phyloP scores from a whole-genome alignment of 2,888 invertebrate species.

The Drosophila kanekoi region DNA sequence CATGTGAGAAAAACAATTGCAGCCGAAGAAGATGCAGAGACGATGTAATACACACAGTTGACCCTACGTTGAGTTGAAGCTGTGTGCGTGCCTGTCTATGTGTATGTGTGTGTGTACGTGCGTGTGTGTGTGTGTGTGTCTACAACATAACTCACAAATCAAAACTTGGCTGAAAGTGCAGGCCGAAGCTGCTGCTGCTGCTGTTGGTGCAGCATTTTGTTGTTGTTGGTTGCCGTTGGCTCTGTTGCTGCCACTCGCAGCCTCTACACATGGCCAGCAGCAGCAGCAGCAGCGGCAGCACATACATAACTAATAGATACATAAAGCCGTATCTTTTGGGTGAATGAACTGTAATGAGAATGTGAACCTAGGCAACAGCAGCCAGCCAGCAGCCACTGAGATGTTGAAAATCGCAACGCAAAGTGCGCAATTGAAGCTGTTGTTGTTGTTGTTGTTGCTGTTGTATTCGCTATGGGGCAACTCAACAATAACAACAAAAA shows the following conservation, averaged over 20 bases:
- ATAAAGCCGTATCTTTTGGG: slow-evolving; percentile 79
- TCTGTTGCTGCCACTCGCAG: slow-evolving; percentile 36
- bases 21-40: slow-evolving; percentile 17
- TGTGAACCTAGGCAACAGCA: slow-evolving; percentile 75
- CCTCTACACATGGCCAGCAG: slow-evolving; percentile 55
- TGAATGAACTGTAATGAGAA: slow-evolving; percentile 83
- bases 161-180: slow-evolving; percentile 72
- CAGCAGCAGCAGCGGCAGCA: slow-evolving; percentile 41
- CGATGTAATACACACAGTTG: slow-evolving; percentile 22
- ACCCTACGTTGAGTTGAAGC: slow-evolving; percentile 26
- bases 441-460: slow-evolving; percentile 34
- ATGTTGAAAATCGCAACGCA: slow-evolving; percentile 74
- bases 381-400: slow-evolving; percentile 40
- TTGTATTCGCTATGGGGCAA: slow-evolving; percentile 23
- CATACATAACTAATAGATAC: slow-evolving; percentile 82
- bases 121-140: slow-evolving; percentile 38
- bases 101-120: neutral
- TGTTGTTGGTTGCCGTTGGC: slow-evolving; percentile 17
- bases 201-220: slow-evolving; percentile 11
- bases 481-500: slow-evolving; percentile 11
- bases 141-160: slow-evolving; percentile 72
- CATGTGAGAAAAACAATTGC: slow-evolving; percentile 22
- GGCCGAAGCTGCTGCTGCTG: slow-evolving; percentile 33
- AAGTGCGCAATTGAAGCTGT: slow-evolving; percentile 76
- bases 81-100: neutral